These are phyloP conservation scores for Allacma fusca DNA, from an alignment of 2,888 invertebrate species.

Conservation along the genomic window DNA sequence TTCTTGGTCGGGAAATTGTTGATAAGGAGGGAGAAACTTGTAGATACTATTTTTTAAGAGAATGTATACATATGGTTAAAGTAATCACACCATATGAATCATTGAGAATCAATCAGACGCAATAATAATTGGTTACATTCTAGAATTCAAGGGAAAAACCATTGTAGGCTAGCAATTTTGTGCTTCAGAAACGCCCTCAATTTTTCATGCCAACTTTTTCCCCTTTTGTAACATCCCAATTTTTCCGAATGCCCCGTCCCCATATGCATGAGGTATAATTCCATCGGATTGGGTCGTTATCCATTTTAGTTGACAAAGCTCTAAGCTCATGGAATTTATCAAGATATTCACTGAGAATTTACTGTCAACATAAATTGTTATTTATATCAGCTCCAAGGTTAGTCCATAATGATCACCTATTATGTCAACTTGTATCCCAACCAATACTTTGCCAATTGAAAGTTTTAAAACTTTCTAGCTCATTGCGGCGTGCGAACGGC, in stretches of 20 bases:
- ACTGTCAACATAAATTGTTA: too few species aligned
- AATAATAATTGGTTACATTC: conserved; percentile 43
- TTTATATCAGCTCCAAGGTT: too few species aligned
- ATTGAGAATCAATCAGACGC: conserved; percentile 43
- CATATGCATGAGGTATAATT: not conserved
- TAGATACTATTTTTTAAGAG: not conserved
- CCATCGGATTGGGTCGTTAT: too few species aligned
- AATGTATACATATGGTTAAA: not conserved
- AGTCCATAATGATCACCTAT: too few species aligned
- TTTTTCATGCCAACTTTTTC: conserved; percentile 26
- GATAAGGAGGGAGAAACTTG: conserved; percentile 20
- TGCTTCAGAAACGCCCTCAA: conserved; percentile 17
- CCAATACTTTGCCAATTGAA: too few species aligned
- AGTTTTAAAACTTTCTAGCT: too few species aligned
- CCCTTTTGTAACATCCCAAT: conserved; percentile 21
- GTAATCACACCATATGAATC: conserved; percentile 27
- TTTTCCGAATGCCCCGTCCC: not conserved
- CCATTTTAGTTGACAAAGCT: too few species aligned
- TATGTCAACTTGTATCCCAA: too few species aligned
- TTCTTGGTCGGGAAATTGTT: conserved; percentile 18
- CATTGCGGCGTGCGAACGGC: too few species aligned
- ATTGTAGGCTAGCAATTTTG: conserved; percentile 19
- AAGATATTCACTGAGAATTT: too few species aligned
- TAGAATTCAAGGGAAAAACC: conserved; percentile 30
- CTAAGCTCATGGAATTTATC: too few species aligned